These are phyloP conservation scores for Seira sanloemensis DNA, from an alignment of 2,888 invertebrate species.

Conservation along the genomic window DNA sequence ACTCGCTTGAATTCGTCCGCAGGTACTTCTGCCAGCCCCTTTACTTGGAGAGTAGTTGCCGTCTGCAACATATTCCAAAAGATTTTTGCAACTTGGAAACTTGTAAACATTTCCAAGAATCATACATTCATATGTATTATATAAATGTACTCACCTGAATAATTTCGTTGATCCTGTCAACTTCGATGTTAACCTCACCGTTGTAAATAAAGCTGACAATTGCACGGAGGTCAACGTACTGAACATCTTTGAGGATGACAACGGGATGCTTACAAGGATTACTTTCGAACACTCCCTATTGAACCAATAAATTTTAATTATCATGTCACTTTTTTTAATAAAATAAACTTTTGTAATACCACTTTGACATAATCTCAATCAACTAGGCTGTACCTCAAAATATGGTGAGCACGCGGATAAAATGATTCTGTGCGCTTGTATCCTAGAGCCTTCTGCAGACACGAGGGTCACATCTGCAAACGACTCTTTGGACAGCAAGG, in stretches of 20 bases:
- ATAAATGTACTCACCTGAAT: constrained; percentile 78
- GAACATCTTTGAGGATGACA: constrained; percentile 75
- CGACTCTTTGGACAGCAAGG: constrained; percentile 87
- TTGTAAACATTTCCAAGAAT: neutral
- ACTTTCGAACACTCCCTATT: constrained; percentile 74
- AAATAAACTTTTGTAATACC: neutral
- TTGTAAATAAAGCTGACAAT: constrained; percentile 87
- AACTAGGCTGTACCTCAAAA: constrained; percentile 83
- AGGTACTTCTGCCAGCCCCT: constrained; percentile 91
- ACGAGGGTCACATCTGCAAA: constrained; percentile 90
- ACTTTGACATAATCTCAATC: neutral
- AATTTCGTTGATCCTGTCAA: constrained; percentile 86
- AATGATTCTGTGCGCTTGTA: constrained; percentile 93
- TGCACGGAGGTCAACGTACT: constrained; percentile 74
- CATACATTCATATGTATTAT: neutral
- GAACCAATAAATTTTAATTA: constrained; percentile 8
- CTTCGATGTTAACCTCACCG: constrained; percentile 93
- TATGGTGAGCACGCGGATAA: constrained; percentile 95
- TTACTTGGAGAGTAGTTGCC: constrained; percentile 90
- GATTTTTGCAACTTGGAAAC: neutral
- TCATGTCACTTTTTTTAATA: neutral
- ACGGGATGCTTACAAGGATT: constrained; percentile 75
- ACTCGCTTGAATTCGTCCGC: constrained; percentile 75
- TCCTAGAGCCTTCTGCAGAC: constrained; percentile 91
- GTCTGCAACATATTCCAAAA: constrained; percentile 81